Evolutionary conservation across 2,113 vertebrate genomes (phyloP).

Genomic region (Aptenodytes forsteri): DNA sequence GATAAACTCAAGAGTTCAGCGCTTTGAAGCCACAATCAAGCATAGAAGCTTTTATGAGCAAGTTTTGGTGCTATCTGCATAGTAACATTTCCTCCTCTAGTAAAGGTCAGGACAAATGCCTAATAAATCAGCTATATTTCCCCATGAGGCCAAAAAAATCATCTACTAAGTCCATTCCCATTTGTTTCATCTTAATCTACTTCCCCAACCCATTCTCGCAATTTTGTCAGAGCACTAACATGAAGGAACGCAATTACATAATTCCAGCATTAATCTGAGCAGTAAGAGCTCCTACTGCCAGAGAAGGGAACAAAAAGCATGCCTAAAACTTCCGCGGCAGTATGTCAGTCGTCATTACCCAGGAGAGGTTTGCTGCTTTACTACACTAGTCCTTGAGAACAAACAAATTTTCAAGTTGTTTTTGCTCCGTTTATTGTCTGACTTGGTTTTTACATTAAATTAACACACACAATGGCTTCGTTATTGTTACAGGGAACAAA

Average conservation of each 20-base stretch:
- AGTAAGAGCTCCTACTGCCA: not conserved
- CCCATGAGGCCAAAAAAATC: not conserved
- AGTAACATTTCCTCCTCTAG: not conserved
- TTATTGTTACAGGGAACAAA: not conserved
- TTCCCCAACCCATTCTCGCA: not conserved
- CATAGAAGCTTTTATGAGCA: not conserved
- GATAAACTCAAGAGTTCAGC: not conserved
- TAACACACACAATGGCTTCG: not conserved
- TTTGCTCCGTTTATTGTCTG: not conserved
- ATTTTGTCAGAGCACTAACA: not conserved
- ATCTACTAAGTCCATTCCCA: not conserved
- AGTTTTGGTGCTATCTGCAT: not conserved
- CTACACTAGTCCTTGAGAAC: not conserved
- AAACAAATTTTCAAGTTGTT: not conserved
- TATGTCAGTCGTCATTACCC: not conserved
- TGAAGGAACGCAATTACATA: not conserved
- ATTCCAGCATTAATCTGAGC: not conserved
- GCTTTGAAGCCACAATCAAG: not conserved
- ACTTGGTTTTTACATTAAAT: constrained; percentile 17
- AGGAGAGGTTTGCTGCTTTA: not conserved
- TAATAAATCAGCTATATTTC: not conserved
- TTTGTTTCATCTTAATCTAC: not conserved
- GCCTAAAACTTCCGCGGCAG: not conserved
- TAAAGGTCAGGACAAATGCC: not conserved
- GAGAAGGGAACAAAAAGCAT: not conserved